phyloP scores from a whole-genome alignment of 2,888 invertebrate genomes.

The Ormia ochracea region DNA sequence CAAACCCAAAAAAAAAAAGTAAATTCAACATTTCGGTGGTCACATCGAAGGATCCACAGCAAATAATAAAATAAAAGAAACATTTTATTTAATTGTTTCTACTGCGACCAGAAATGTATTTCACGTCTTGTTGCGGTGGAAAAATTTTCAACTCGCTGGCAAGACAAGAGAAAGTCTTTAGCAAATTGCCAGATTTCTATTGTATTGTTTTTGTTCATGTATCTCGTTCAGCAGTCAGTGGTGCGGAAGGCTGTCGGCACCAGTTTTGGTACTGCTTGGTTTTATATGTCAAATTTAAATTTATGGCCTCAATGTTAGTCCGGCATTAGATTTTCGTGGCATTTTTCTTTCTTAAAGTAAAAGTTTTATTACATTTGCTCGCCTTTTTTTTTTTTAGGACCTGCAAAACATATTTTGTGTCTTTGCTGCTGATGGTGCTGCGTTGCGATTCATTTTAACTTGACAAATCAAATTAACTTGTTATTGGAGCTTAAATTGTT shows the following conservation, averaged over 20 bases:
- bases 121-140: not conserved
- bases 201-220: not conserved
- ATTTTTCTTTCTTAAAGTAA: conserved; percentile 19
- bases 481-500: conserved; percentile 28
- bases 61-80: conserved; percentile 4
- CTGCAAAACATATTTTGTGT: conserved; percentile 15
- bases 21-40: not conserved
- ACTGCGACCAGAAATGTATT: not conserved
- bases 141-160: not conserved
- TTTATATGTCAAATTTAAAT: conserved; percentile 57
- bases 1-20: not conserved
- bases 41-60: not conserved
- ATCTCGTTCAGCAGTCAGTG: not conserved
- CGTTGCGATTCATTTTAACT: conserved; percentile 14
- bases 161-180: no score
- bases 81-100: conserved; percentile 40
- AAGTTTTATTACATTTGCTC: conserved; percentile 7
- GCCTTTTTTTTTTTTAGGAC: not conserved
- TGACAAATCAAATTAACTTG: conserved; percentile 59
- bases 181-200: not conserved
- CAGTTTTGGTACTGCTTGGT: conserved; percentile 21
- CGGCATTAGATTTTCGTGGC: not conserved
- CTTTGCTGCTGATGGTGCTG: not conserved
- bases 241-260: not conserved
- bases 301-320: conserved; percentile 55